phyloP scores from a whole-genome alignment of 2,888 invertebrate species.

The Cheilosia vernalis region DNA sequence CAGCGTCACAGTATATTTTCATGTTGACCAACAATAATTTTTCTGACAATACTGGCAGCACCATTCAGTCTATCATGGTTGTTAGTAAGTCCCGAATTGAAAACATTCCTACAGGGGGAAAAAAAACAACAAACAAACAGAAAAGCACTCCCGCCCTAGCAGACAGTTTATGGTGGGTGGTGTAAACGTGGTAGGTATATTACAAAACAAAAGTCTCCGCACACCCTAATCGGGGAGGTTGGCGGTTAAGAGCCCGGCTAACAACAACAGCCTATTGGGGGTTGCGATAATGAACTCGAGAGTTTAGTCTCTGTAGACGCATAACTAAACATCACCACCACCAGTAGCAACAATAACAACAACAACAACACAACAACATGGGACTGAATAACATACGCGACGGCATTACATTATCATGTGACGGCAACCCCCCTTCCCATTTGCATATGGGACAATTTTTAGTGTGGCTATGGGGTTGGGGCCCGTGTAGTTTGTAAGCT shows the following conservation, averaged over 20 bases:
- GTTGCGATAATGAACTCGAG: slow-evolving; percentile 59
- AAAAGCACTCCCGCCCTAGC: neutral
- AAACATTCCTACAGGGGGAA: neutral
- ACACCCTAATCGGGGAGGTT: slow-evolving; percentile 21
- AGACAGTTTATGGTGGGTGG: slow-evolving; percentile 10
- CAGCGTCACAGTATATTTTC: neutral
- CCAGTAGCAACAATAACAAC: neutral
- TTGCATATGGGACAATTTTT: slow-evolving; percentile 57
- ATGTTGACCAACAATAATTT: slow-evolving; percentile 31
- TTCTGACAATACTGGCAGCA: slow-evolving; percentile 18
- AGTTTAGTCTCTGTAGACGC: slow-evolving; percentile 55
- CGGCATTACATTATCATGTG: slow-evolving; percentile 51
- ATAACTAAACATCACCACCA: slow-evolving; percentile 50
- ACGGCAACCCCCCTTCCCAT: slow-evolving; percentile 32
- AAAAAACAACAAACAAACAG: neutral
- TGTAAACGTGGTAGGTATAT: neutral
- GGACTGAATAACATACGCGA: slow-evolving; percentile 45
- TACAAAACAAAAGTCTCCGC: slow-evolving; percentile 17
- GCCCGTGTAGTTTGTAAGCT: slow-evolving; percentile 19
- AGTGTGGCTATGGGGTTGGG: slow-evolving; percentile 14
- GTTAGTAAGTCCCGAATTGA: slow-evolving; percentile 14
- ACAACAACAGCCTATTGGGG: slow-evolving; percentile 56
- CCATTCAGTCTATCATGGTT: slow-evolving; percentile 1
- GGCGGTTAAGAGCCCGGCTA: slow-evolving; percentile 23
- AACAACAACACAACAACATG: slow-evolving; percentile 26